Evolutionary conservation across 1,140 invertebrate species (phyloP).

Genomic region (Marisa cornuarietis): DNA sequence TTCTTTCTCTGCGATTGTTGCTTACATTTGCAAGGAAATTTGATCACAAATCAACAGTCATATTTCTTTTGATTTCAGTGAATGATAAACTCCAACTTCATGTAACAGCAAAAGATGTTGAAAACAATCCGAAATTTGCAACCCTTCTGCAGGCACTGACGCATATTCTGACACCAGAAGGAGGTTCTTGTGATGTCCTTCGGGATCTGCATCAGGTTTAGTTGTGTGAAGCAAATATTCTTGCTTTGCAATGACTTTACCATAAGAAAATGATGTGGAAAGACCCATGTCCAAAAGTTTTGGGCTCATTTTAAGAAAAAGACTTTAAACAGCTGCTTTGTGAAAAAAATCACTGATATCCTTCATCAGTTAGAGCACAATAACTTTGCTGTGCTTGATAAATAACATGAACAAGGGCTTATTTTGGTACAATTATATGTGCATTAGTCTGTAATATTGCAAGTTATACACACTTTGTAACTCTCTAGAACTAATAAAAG

Average conservation of each 20-base stretch:
- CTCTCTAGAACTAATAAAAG: neutral
- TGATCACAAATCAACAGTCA: too few species aligned
- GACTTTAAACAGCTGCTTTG: too few species aligned
- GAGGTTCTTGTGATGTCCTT: constrained; percentile 31
- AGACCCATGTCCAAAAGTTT: neutral
- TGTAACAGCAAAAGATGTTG: constrained; percentile 38
- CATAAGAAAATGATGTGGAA: neutral
- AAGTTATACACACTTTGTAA: neutral
- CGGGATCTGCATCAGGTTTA: constrained; percentile 50
- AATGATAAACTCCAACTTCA: constrained; percentile 33
- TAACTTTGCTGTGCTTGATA: too few species aligned
- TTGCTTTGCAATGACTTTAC: neutral
- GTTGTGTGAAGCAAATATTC: neutral
- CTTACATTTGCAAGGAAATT: too few species aligned
- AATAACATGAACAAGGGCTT: too few species aligned
- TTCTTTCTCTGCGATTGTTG: too few species aligned
- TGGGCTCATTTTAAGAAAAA: neutral
- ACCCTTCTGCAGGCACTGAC: constrained; percentile 38
- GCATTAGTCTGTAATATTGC: too few species aligned
- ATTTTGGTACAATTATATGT: too few species aligned
- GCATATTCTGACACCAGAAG: constrained; percentile 36
- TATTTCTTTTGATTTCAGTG: constrained; percentile 31
- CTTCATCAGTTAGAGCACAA: too few species aligned
- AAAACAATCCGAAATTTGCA: constrained; percentile 52
- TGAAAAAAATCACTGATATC: too few species aligned